Percentiles rank a stretch among this genome's conserved stretches.
These are phyloP conservation scores for Erynnis tages DNA, from an alignment of 2,888 invertebrate genomes.

Conservation along the genomic window DNA sequence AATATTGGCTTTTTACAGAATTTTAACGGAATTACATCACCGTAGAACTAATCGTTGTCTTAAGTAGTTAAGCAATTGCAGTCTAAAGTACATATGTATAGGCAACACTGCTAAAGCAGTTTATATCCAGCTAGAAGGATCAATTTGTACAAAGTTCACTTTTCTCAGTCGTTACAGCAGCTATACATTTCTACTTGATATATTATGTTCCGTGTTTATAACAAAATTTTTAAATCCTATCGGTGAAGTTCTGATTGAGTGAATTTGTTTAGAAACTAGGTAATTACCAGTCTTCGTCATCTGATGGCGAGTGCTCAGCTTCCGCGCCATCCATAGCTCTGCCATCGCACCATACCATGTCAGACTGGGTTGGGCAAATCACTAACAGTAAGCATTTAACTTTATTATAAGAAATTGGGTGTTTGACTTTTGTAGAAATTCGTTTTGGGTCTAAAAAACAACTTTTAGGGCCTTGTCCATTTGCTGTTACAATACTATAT, in stretches of 20 bases:
- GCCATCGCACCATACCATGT: constrained; percentile 81
- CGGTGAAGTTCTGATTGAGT: constrained; percentile 18
- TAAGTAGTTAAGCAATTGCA: too few species aligned
- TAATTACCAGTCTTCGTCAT: constrained; percentile 78
- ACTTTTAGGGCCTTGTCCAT: too few species aligned
- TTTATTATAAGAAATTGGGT: constrained; percentile 33
- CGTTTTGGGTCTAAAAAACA: too few species aligned
- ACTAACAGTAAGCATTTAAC: constrained; percentile 86
- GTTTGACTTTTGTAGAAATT: constrained; percentile 11
- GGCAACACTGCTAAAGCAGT: not conserved
- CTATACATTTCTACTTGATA: constrained; percentile 4
- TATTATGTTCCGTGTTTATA: constrained; percentile 4
- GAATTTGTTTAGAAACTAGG: constrained; percentile 68
- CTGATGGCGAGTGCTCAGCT: constrained; percentile 84
- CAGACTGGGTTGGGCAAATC: constrained; percentile 94
- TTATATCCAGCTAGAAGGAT: constrained; percentile 2
- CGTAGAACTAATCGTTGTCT: too few species aligned
- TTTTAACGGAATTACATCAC: too few species aligned
- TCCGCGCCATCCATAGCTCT: constrained; percentile 82
- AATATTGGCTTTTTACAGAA: too few species aligned
- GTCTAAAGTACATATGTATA: too few species aligned
- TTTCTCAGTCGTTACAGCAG: not conserved
- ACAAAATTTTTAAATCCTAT: constrained; percentile 13
- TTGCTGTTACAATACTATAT: too few species aligned
- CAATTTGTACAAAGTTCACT: not conserved